phyloP scores from a whole-genome alignment of 1,140 invertebrate genomes.

The Bombus cullumanus region DNA sequence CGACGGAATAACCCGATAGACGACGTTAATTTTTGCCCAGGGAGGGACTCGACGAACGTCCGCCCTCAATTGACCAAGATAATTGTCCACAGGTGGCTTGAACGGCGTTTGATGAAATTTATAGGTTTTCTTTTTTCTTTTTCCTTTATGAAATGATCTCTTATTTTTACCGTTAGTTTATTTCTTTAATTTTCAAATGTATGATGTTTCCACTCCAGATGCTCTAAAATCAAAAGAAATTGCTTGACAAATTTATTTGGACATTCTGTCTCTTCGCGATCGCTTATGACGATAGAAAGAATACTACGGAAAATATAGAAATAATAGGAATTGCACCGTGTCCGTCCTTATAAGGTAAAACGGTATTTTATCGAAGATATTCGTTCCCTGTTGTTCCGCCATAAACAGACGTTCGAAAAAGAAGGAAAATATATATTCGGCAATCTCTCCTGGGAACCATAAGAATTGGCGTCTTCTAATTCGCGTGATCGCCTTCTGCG shows the following conservation, averaged over 20 bases:
- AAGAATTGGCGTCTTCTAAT: slow-evolving; percentile 35
- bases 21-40: slow-evolving; percentile 24
- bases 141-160: background rate
- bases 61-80: background rate
- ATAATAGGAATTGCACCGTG: background rate
- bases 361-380: background rate
- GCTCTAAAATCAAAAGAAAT: no score
- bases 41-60: background rate
- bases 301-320: background rate
- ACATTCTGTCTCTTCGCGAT: background rate
- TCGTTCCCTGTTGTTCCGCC: background rate
- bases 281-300: background rate
- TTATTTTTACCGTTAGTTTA: background rate
- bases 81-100: background rate
- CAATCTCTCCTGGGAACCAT: slow-evolving; percentile 5
- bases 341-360: background rate
- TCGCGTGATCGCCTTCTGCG: slow-evolving; percentile 3
- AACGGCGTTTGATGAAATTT: background rate
- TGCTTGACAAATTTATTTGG: no score
- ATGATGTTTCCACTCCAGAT: no score
- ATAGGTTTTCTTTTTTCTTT: background rate
- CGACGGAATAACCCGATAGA: slow-evolving; percentile 21
- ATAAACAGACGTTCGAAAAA: slow-evolving; percentile 1
- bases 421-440: background rate
- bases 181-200: no score